phyloP scores from a whole-genome alignment of 2,888 invertebrate species.

The Escarpia spicata region DNA sequence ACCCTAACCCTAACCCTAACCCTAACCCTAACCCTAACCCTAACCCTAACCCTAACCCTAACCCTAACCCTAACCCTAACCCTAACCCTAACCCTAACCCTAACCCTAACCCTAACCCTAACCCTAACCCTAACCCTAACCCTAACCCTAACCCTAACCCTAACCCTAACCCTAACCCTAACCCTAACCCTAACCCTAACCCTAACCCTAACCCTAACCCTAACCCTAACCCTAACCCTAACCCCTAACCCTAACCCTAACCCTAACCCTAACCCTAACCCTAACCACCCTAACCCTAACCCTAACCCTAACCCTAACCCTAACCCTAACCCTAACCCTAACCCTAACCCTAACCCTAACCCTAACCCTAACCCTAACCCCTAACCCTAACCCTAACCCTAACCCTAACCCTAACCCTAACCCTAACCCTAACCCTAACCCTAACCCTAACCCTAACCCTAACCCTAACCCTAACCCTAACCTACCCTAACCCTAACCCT shows the following conservation, averaged over 20 bases:
- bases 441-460: slow-evolving; percentile 27
- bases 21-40: too few relatives aligned
- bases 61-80: too few relatives aligned
- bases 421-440: slow-evolving; percentile 36
- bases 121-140: too few relatives aligned
- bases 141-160: too few relatives aligned
- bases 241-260: slow-evolving; percentile 38
- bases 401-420: slow-evolving; percentile 34
- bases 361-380: slow-evolving; percentile 35
- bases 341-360: slow-evolving; percentile 35
- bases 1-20: too few relatives aligned
- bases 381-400: slow-evolving; percentile 35
- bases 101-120: too few relatives aligned
- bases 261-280: slow-evolving; percentile 44
- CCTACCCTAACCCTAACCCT: too few relatives aligned
- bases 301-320: slow-evolving; percentile 43
- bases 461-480: slow-evolving; percentile 39
- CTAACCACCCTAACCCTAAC: slow-evolving; percentile 41
- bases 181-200: too few relatives aligned
- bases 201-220: neutral
- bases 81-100: too few relatives aligned
- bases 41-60: too few relatives aligned
- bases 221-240: neutral
- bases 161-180: too few relatives aligned
- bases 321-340: slow-evolving; percentile 44